Conservation (phyloP, 92 coral and sea anemone genomes). For the Ricordea florida region DNA sequence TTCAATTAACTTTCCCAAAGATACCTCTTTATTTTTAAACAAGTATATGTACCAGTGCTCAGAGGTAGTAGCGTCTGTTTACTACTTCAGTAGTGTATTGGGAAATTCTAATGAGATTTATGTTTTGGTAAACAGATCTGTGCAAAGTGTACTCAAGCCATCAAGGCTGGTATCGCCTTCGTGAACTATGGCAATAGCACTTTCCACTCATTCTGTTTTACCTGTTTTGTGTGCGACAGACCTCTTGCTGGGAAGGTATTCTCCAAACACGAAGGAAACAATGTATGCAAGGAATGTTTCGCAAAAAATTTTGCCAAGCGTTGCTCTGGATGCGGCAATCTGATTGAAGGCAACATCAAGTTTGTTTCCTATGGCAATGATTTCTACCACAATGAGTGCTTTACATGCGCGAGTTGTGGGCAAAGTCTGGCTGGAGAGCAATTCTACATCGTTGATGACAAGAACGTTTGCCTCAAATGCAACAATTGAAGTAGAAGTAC, state of each 20-base stretch:
- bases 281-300: conserved; percentile 79
- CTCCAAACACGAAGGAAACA: conserved; percentile 76
- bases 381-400: conserved; percentile 82
- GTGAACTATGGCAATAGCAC: conserved; percentile 65
- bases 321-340: conserved; percentile 65
- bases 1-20: no score
- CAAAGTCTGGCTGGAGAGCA: conserved; percentile 79
- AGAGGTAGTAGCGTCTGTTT: no score
- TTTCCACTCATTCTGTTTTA: conserved; percentile 78
- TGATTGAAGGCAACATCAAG: conserved; percentile 86
- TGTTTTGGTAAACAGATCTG: no score
- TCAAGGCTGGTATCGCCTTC: no score
- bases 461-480: conserved; percentile 68
- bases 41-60: no score
- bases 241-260: conserved; percentile 82
- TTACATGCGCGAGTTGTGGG: conserved; percentile 72
- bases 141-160: no score
- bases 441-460: conserved; percentile 59
- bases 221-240: conserved; percentile 65
- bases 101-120: no score
- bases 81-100: no score
- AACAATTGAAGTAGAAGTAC: no score
- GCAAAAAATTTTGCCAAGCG: conserved; percentile 74
- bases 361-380: conserved; percentile 81
- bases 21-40: no score